These are phyloP conservation scores for Chrysolina oricalcia DNA, from an alignment of 2,888 invertebrate genomes.

Conservation along the genomic window DNA sequence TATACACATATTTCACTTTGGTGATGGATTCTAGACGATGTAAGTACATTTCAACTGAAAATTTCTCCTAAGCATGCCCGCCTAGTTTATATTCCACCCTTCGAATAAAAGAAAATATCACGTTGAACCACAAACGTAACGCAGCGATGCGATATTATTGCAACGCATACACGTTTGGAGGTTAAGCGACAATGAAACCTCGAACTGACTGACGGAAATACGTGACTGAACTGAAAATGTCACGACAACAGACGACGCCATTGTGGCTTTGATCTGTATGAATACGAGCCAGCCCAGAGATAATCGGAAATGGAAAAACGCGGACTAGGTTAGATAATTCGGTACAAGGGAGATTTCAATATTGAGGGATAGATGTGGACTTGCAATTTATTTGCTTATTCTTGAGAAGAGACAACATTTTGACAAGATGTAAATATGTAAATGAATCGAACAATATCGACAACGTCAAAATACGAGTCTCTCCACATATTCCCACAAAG, in stretches of 20 bases:
- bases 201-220: slow-evolving; percentile 44
- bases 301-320: slow-evolving; percentile 2
- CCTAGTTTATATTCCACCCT: not conserved
- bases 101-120: not conserved
- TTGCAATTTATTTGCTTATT: too few relatives aligned
- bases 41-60: too few relatives aligned
- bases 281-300: not conserved
- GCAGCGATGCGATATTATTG: slow-evolving; percentile 52
- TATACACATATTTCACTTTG: too few relatives aligned
- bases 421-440: too few relatives aligned
- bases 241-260: slow-evolving; percentile 46
- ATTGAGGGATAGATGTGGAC: not conserved
- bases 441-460: too few relatives aligned
- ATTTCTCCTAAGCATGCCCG: too few relatives aligned
- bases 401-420: too few relatives aligned
- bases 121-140: slow-evolving; percentile 43
- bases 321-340: not conserved
- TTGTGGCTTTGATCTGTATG: slow-evolving; percentile 30
- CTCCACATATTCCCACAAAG: too few relatives aligned
- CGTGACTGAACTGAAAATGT: slow-evolving; percentile 53
- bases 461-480: too few relatives aligned
- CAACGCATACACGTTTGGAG: slow-evolving; percentile 48
- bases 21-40: too few relatives aligned
- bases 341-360: not conserved
- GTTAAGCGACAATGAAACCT: slow-evolving; percentile 50